Evolutionary conservation across 1,140 invertebrate genomes (phyloP).

Genomic region (Pygmarrhopalites habei): DNA sequence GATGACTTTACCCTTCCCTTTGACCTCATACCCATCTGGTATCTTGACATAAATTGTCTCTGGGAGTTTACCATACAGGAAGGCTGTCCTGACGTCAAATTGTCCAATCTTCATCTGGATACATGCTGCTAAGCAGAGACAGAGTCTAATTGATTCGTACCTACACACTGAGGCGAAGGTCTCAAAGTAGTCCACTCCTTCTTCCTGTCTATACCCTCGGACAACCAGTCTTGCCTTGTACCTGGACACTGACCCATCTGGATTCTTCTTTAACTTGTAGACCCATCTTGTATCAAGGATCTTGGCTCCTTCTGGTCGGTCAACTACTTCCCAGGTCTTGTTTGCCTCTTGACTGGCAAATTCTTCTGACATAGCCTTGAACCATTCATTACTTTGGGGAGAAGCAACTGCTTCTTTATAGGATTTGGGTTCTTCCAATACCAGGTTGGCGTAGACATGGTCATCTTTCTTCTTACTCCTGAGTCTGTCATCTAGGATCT

Average conservation of each 20-base stretch:
- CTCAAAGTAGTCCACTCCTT: constrained; percentile 44
- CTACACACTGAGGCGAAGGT: constrained; percentile 45
- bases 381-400: constrained; percentile 27
- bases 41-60: constrained; percentile 45
- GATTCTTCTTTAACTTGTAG: constrained; percentile 39
- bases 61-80: constrained; percentile 44
- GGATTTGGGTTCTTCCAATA: constrained; percentile 17
- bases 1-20: background rate
- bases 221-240: constrained; percentile 43
- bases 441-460: background rate
- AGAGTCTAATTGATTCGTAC: constrained; percentile 35
- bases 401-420: constrained; percentile 29
- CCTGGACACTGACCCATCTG: constrained; percentile 35
- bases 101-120: constrained; percentile 37
- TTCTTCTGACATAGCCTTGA: constrained; percentile 34
- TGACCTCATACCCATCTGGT: constrained; percentile 42
- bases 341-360: constrained; percentile 35
- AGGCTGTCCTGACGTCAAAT: constrained; percentile 45
- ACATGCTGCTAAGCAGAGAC: constrained; percentile 39
- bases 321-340: constrained; percentile 41
- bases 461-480: background rate
- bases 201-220: constrained; percentile 42
- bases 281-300: constrained; percentile 43
- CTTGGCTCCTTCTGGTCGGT: constrained; percentile 41
- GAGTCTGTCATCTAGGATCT: background rate